Percentiles rank a stretch among this genome's conserved stretches.
Evolutionary conservation across 2,797 vertebrate species (phyloP).

Genomic region (Anableps anableps): DNA sequence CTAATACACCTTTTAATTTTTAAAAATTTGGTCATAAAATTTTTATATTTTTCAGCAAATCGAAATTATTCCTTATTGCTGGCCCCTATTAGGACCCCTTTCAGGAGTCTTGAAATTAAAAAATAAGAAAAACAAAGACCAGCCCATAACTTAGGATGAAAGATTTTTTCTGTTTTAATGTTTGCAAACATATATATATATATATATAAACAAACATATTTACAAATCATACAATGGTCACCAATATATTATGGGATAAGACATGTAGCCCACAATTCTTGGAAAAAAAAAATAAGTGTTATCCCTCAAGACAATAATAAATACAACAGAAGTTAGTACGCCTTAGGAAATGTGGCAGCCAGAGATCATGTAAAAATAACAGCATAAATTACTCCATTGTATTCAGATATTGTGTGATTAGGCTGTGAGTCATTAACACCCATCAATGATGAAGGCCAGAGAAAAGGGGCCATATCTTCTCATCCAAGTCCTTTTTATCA

Average conservation of each 20-base stretch:
- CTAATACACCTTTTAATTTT: background rate
- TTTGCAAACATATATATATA: slow-evolving; percentile 36
- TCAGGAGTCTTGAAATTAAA: background rate
- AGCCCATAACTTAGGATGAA: slow-evolving; percentile 1
- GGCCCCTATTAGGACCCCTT: background rate
- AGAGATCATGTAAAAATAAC: slow-evolving; percentile 59
- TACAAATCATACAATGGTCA: slow-evolving; percentile 75
- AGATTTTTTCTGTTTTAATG: slow-evolving; percentile 64
- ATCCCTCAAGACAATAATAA: slow-evolving; percentile 59
- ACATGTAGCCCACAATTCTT: slow-evolving; percentile 48
- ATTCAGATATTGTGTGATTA: slow-evolving; percentile 50
- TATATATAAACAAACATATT: slow-evolving; percentile 76
- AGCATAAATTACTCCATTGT: slow-evolving; percentile 60
- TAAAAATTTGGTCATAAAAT: background rate
- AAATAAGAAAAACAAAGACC: background rate
- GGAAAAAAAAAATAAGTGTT: slow-evolving; percentile 50
- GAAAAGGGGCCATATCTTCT: slow-evolving; percentile 36
- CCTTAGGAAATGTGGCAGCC: slow-evolving; percentile 59
- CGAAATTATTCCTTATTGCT: background rate
- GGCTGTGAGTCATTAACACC: slow-evolving; percentile 43
- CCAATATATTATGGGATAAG: slow-evolving; percentile 60
- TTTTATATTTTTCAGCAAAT: background rate
- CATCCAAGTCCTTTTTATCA: slow-evolving; percentile 34
- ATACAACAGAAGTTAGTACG: slow-evolving; percentile 58
- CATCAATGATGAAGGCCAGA: slow-evolving; percentile 28